Percentiles rank a stretch among this genome's conserved stretches.
Conservation (phyloP, 2,113 vertebrate species). For the Lamprotornis superbus region DNA sequence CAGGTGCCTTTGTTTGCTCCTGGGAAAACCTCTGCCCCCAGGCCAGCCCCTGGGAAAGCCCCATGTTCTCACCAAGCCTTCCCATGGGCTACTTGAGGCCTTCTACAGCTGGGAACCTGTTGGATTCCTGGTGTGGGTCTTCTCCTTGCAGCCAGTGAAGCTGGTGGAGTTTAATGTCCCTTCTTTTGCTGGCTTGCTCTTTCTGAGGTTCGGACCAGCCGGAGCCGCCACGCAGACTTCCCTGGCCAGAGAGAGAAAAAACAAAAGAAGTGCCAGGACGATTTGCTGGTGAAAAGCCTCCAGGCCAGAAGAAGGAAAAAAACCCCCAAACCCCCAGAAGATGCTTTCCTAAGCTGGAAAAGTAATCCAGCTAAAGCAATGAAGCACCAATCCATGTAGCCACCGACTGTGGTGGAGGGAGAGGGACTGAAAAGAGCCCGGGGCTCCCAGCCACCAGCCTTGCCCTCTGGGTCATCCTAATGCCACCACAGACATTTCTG, state of each 20-base stretch:
- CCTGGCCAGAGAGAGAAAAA: background rate
- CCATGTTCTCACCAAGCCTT: too few relatives aligned
- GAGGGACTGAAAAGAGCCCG: background rate
- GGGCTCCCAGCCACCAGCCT: background rate
- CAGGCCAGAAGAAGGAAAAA: background rate
- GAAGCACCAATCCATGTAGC: background rate
- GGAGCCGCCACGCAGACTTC: rapidly evolving
- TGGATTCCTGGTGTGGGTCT: background rate
- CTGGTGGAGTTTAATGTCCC: background rate
- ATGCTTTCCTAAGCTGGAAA: background rate
- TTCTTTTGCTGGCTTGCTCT: background rate
- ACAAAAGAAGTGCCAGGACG: rapidly evolving
- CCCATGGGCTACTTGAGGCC: too few relatives aligned
- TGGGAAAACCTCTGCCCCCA: too few relatives aligned
- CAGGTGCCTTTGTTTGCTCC: too few relatives aligned
- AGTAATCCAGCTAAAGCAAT: background rate
- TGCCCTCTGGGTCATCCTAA: background rate
- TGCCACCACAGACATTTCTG: background rate
- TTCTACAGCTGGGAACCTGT: too few relatives aligned
- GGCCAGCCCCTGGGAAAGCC: too few relatives aligned
- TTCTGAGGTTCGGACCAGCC: rapidly evolving
- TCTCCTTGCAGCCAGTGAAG: background rate
- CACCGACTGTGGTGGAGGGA: rapidly evolving
- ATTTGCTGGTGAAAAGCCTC: background rate
- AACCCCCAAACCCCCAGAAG: rapidly evolving